Conservation (phyloP, 2,888 invertebrate species). For the Cheilosia soror region DNA sequence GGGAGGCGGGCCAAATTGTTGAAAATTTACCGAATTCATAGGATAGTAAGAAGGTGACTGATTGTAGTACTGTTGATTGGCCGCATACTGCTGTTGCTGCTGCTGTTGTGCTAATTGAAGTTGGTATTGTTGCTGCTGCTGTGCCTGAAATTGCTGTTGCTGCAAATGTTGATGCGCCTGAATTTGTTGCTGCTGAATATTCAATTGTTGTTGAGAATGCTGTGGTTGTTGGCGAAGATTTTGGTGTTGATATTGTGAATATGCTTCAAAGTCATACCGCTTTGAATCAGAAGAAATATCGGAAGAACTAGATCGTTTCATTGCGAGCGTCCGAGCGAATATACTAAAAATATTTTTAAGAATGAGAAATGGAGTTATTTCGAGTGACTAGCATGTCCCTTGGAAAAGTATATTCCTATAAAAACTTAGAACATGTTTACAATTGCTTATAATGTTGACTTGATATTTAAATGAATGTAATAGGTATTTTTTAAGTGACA, state of each 20-base stretch:
- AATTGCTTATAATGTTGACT: background rate
- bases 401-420: too few relatives aligned
- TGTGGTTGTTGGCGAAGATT: conserved; percentile 26
- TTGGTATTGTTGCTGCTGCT: conserved; percentile 40
- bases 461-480: background rate
- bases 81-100: conserved; percentile 48
- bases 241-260: conserved; percentile 40
- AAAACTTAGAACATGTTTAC: background rate
- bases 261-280: conserved; percentile 46
- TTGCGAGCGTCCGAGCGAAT: background rate
- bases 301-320: conserved; percentile 51
- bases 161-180: conserved; percentile 35
- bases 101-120: conserved; percentile 40
- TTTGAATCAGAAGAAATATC: conserved; percentile 47
- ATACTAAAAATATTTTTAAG: background rate
- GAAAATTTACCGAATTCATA: conserved; percentile 67
- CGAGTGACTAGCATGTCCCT: conserved; percentile 4
- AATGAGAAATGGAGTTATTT: background rate
- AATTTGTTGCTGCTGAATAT: conserved; percentile 57
- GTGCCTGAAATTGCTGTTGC: conserved; percentile 16
- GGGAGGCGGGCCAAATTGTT: conserved; percentile 37
- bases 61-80: conserved; percentile 47
- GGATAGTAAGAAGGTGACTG: conserved; percentile 31
- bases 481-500: background rate
- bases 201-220: conserved; percentile 28